phyloP scores from a whole-genome alignment of 2,797 vertebrate genomes.

The Lacerta agilis region DNA sequence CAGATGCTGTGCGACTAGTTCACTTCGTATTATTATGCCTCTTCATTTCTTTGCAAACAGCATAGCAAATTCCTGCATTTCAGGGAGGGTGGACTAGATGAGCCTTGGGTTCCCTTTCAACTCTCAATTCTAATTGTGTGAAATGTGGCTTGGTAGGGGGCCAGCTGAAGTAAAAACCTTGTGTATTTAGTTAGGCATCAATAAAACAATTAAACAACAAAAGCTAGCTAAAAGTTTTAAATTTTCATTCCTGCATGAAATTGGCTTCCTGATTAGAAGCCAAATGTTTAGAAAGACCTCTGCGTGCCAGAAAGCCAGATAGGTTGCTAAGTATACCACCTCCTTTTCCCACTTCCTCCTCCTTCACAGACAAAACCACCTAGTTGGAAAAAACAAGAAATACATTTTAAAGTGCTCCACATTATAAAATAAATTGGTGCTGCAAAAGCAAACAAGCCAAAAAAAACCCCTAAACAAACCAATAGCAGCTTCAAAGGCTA shows the following conservation, averaged over 20 bases:
- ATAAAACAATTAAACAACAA: background rate
- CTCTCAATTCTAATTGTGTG: too few species aligned
- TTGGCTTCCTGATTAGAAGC: background rate
- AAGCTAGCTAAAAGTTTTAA: too few species aligned
- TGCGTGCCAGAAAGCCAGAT: background rate
- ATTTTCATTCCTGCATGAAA: too few species aligned
- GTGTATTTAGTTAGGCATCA: too few species aligned
- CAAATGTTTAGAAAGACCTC: background rate
- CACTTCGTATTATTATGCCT: too few species aligned
- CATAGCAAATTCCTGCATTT: background rate
- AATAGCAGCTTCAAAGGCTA: background rate
- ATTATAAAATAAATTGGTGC: background rate
- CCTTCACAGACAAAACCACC: background rate
- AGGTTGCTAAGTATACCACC: background rate
- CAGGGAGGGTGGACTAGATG: too few species aligned
- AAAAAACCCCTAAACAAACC: too few species aligned
- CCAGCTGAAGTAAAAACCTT: background rate
- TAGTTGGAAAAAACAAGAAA: background rate
- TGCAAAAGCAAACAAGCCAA: background rate
- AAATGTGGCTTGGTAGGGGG: background rate
- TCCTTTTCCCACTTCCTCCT: background rate
- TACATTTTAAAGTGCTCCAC: background rate
- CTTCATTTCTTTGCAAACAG: background rate
- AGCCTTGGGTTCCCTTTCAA: too few species aligned
- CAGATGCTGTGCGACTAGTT: background rate